phyloP scores from a whole-genome alignment of 2,888 invertebrate species.

The Autographa gamma region DNA sequence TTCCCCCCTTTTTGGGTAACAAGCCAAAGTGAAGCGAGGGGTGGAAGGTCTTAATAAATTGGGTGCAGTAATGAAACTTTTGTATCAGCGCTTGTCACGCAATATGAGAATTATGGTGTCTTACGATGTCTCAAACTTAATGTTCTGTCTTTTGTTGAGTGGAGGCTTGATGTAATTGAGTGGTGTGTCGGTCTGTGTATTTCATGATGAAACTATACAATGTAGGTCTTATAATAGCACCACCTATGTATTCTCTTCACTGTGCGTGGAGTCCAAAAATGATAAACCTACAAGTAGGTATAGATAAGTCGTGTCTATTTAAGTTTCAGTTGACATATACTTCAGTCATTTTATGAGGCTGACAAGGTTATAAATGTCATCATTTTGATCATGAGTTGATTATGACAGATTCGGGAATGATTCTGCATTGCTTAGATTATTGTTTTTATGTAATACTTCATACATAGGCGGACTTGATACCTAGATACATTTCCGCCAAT shows the following conservation, averaged over 20 bases:
- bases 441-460: too few species aligned
- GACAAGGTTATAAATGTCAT: too few species aligned
- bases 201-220: slow-evolving; percentile 8
- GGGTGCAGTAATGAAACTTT: slow-evolving; percentile 54
- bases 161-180: slow-evolving; percentile 53
- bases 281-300: too few species aligned
- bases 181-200: slow-evolving; percentile 37
- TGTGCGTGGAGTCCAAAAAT: neutral
- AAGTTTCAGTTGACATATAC: too few species aligned
- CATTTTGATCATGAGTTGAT: too few species aligned
- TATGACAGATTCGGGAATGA: too few species aligned
- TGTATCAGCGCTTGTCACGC: slow-evolving; percentile 79
- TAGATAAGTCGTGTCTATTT: too few species aligned
- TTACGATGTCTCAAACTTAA: slow-evolving; percentile 71
- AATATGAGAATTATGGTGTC: slow-evolving; percentile 81
- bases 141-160: slow-evolving; percentile 68
- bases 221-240: neutral
- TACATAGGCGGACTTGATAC: too few species aligned
- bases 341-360: too few species aligned
- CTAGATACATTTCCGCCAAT: too few species aligned
- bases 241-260: neutral
- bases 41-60: slow-evolving; percentile 45
- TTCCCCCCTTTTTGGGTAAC: slow-evolving; percentile 11
- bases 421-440: too few species aligned
- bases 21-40: slow-evolving; percentile 6